phyloP scores from a whole-genome alignment of 2,797 vertebrate species.

The Loriculus beryllinus region DNA sequence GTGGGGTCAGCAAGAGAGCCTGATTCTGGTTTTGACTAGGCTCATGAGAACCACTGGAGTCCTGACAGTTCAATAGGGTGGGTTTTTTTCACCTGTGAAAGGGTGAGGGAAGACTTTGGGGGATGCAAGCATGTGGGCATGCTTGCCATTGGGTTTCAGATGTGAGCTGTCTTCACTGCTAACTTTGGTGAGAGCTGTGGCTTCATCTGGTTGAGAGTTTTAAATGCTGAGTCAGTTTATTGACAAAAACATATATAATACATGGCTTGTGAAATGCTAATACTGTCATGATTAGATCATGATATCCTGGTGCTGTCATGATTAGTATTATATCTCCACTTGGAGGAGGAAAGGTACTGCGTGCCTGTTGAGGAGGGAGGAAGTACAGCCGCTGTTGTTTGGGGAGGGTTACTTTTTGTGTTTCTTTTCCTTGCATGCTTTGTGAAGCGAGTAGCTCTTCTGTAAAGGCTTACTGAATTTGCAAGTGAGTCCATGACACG shows the following conservation, averaged over 20 bases:
- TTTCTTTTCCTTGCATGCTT: slow-evolving; percentile 38
- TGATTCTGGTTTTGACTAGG: not conserved
- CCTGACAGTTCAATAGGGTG: not conserved
- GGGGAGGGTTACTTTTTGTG: not conserved
- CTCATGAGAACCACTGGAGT: not conserved
- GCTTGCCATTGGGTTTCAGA: slow-evolving; percentile 31
- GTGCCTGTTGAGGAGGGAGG: slow-evolving; percentile 17
- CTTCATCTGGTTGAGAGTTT: slow-evolving; percentile 32
- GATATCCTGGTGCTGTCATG: slow-evolving; percentile 18
- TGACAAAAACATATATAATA: slow-evolving; percentile 24
- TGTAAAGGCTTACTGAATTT: slow-evolving; percentile 64
- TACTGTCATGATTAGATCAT: slow-evolving; percentile 62
- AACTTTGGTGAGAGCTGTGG: slow-evolving; percentile 31
- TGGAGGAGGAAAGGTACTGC: slow-evolving; percentile 53
- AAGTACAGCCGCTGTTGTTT: not conserved
- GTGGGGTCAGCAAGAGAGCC: not conserved
- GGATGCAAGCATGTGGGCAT: not conserved
- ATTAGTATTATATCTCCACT: not conserved
- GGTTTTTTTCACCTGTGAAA: slow-evolving; percentile 17
- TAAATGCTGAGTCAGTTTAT: slow-evolving; percentile 59
- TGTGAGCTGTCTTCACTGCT: slow-evolving; percentile 30
- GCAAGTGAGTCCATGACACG: slow-evolving; percentile 48
- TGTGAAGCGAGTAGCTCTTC: slow-evolving; percentile 33
- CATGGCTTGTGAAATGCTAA: slow-evolving; percentile 57
- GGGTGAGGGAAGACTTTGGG: not conserved